These are phyloP conservation scores for Microcebus lehilahytsara DNA, from an alignment of 2,113 vertebrate species.

Conservation along the genomic window DNA sequence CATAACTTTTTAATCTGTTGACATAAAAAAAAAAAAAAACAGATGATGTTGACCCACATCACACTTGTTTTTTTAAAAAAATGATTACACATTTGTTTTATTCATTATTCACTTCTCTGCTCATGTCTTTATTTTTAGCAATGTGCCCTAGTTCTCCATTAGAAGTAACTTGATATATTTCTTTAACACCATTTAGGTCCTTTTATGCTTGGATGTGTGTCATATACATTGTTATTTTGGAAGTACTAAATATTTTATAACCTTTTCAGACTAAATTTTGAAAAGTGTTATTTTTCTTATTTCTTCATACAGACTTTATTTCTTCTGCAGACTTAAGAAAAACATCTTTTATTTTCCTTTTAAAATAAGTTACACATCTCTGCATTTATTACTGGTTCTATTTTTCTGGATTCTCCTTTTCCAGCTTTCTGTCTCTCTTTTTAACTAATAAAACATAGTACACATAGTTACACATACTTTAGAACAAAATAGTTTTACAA, in stretches of 20 bases:
- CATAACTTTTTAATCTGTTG: not conserved
- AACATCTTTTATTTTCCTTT: not conserved
- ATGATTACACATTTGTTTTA: not conserved
- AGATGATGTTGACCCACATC: not conserved
- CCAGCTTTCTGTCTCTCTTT: not conserved
- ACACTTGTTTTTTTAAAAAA: not conserved
- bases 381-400: not conserved
- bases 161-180: not conserved
- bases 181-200: not conserved
- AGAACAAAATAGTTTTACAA: not conserved
- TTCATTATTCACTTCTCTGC: not conserved
- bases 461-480: not conserved
- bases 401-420: not conserved
- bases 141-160: not conserved
- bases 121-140: slow-evolving; percentile 1
- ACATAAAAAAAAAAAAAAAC: not conserved
- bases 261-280: not conserved
- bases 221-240: not conserved
- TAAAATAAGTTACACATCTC: not conserved
- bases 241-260: not conserved
- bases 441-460: not conserved
- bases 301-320: not conserved
- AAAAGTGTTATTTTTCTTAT: slow-evolving; percentile 22
- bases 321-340: not conserved
- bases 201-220: not conserved